Evolutionary conservation across 2,113 vertebrate species (phyloP).

Genomic region (Phyllostomus discolor): DNA sequence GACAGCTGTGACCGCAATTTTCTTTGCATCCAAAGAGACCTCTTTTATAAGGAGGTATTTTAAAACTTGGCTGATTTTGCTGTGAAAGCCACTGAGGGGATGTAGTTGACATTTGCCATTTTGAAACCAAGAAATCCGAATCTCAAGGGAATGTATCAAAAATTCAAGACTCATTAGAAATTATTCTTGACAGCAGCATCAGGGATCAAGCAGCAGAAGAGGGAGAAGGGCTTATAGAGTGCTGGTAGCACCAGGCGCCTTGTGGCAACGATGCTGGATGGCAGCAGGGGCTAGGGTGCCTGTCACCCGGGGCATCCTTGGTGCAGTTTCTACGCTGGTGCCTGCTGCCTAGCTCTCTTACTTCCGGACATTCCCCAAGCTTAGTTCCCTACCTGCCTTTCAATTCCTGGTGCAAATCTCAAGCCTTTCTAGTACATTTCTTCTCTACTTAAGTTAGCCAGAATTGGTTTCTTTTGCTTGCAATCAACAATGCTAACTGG

Average conservation of each 20-base stretch:
- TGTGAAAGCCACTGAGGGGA: neutral
- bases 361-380: neutral
- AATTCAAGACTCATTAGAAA: neutral
- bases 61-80: neutral
- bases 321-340: too few species aligned
- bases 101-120: neutral
- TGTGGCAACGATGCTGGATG: neutral
- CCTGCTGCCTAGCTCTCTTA: neutral
- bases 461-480: neutral
- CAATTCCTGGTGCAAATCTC: neutral
- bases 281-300: too few species aligned
- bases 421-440: neutral
- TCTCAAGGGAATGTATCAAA: neutral
- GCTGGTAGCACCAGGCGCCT: neutral
- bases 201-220: neutral
- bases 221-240: neutral
- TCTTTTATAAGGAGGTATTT: neutral
- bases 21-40: neutral
- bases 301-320: too few species aligned
- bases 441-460: neutral
- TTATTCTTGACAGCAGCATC: neutral
- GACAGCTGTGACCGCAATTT: neutral
- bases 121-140: neutral
- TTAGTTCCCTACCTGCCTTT: neutral
- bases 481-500: neutral